Evolutionary conservation across 2,797 vertebrate species (phyloP), one percentile per base, ranked within the genome.

Genomic region (Fistularia commersonii): DNA sequence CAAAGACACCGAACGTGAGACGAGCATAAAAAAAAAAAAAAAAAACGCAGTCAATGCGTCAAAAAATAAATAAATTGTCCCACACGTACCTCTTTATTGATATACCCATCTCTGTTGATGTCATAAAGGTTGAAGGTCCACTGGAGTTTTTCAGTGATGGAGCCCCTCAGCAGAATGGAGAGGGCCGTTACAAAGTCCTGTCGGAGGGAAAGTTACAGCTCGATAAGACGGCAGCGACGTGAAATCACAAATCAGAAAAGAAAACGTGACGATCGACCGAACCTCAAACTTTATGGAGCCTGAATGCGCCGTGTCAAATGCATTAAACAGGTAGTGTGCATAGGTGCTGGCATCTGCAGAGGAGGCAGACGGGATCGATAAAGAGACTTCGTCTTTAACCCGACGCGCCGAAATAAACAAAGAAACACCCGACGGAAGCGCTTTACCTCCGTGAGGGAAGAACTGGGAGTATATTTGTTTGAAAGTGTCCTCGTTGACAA

Each of bases 61-160:
- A n/a, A n/a, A n/a, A n/a, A n/a, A n/a, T n/a, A n/a, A n/a, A n/a
- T n/a, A n/a, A n/a, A n/a, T n/a, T n/a, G n/a, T n/a, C n/a, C n/a
- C n/a, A n/a, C 34, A 41, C 54, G 9, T n/a, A 95, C 96, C 92
- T 98, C 95, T 83, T 96, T 98, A 83, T 95, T 98, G 72, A 98
- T 98, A 48, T 90, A 94, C 48, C 96, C 96, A 14, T 98, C 96
- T 84, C 91, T 94, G 82, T 98, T 98, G 83, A 98, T 95, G 76
- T 99, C 96, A 0, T 99, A 99, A 11, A 99, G 90, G 76, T 99
- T 98, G 61, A 99, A 99, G 0, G 96, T 98, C 96, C 96, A 99
- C 59, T 93, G 90, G 11, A 99, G 90, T 65, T 98, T 99, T 81
- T 99, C 96, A 0, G 93, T 92, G 74, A 97, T 89, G 0, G 93